Evolutionary conservation across 2,888 invertebrate species (phyloP).

Genomic region (Phaonia tiefii): DNA sequence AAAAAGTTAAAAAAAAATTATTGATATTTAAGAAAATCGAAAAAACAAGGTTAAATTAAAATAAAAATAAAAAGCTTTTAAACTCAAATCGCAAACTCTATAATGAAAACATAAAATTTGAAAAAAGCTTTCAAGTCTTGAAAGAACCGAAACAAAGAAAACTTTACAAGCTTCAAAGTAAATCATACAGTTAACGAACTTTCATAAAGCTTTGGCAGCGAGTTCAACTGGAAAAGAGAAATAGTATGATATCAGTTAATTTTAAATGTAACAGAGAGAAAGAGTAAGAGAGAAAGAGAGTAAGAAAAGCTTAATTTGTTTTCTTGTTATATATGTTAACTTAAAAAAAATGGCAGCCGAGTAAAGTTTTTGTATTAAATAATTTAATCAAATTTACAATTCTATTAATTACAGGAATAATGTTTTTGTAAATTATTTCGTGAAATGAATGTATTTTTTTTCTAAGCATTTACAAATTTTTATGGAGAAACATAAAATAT

Average conservation of each 20-base stretch:
- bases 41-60: slow-evolving; percentile 14
- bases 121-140: slow-evolving; percentile 5
- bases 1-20: slow-evolving; percentile 36
- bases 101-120: slow-evolving; percentile 20
- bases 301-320: slow-evolving; percentile 28
- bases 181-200: slow-evolving; percentile 25
- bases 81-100: slow-evolving; percentile 13
- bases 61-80: slow-evolving; percentile 17
- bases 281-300: neutral
- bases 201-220: slow-evolving; percentile 12
- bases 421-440: neutral
- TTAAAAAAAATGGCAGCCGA: slow-evolving; percentile 3
- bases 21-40: neutral
- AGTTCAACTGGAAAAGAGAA: slow-evolving; percentile 33
- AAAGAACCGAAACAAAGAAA: slow-evolving; percentile 19
- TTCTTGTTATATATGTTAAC: neutral
- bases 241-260: slow-evolving; percentile 3
- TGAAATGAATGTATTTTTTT: slow-evolving; percentile 34
- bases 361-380: slow-evolving; percentile 5
- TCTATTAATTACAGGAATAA: slow-evolving; percentile 48
- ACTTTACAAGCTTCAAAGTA: slow-evolving; percentile 8
- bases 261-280: neutral
- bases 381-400: neutral
- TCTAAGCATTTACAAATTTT: neutral
- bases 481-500: no score